Evolutionary conservation across 2,888 invertebrate species (phyloP), one percentile per base, ranked within the genome.

Genomic region (Callosobruchus maculatus): DNA sequence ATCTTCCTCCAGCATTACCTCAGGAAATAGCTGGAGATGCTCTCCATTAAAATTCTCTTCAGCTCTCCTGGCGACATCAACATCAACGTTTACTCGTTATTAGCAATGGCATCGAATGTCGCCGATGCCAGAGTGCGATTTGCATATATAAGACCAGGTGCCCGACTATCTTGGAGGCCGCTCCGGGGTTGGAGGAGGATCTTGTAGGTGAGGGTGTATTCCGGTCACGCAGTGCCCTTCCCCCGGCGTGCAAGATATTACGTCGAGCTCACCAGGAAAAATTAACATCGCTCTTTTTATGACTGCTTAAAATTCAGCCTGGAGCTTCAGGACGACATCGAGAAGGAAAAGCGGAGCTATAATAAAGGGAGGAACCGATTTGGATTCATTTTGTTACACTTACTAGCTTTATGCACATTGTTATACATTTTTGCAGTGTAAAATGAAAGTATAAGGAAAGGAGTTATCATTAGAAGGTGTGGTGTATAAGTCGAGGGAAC

Each of bases 201-300:
- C 49, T 49, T 49, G 49, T 0, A 49, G 18, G 26, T 26, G 26
- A 26, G 7, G 26, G 26, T 26, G 26, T 26, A 49, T 49, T 49
- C 49, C 49, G 49, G 49, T 49, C 49, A 49, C 49, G 49, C 49
- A 49, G 18, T 18, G 49, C 49, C 49, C 49, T 49, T n/a, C 26
- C 26, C 26, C 26, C 26, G 7, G 26, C 26, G 7, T 26, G 49
- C 49, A 49, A 49, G 49, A 49, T 49, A 49, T 49, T 49, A 49
- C 49, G 49, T 49, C 49, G 49, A 49, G 49, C 49, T 49, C 49
- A 49, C 49, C 49, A 78, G 78, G 85, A 87, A 87, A 87, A 87
- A 87, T 87, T 87, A 87, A 87, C 87, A 86, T 86, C 86, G 84
- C 82, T 83, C 85, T 86, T 85, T 87, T 87, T 87, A 87, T 87